These are phyloP conservation scores for Xiphophorus birchmanni DNA, from an alignment of 2,797 vertebrate genomes.

Conservation along the genomic window DNA sequence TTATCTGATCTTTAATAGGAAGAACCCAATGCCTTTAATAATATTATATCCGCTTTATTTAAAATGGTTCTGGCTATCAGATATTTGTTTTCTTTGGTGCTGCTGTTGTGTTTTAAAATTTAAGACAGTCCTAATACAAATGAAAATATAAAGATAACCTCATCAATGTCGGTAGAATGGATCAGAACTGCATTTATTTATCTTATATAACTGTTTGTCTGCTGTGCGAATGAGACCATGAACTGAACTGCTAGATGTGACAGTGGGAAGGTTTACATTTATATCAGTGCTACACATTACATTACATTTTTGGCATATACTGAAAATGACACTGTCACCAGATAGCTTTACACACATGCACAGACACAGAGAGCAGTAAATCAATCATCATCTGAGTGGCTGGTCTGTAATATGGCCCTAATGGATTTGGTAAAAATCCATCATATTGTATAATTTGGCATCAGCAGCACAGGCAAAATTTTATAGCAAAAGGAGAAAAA, in stretches of 20 bases:
- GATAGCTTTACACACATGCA: not conserved
- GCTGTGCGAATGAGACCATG: slow-evolving; percentile 23
- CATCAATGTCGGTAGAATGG: slow-evolving; percentile 12
- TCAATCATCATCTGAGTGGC: slow-evolving; percentile 1
- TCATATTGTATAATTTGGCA: slow-evolving; percentile 19
- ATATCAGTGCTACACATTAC: not conserved
- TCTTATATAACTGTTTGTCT: slow-evolving; percentile 3
- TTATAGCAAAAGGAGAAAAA: not conserved
- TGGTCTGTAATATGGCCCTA: slow-evolving; percentile 16
- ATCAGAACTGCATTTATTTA: slow-evolving; percentile 26
- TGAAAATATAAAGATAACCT: not conserved
- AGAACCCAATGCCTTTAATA: not conserved
- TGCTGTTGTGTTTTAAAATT: not conserved
- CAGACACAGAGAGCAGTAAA: slow-evolving; percentile 14
- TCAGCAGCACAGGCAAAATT: not conserved
- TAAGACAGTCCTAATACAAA: not conserved
- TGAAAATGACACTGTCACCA: slow-evolving; percentile 22
- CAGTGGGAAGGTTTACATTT: slow-evolving; percentile 8
- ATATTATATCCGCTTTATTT: not conserved
- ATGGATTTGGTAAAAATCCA: slow-evolving; percentile 29
- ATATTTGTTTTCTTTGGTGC: not conserved
- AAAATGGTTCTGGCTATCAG: not conserved
- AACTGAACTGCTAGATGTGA: slow-evolving; percentile 26
- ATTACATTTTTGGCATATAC: slow-evolving; percentile 28
- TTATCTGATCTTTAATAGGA: not conserved